Base-by-base conservation (phyloP, 2,888 invertebrate genomes). In the Agonopterix alstromeriana region DNA sequence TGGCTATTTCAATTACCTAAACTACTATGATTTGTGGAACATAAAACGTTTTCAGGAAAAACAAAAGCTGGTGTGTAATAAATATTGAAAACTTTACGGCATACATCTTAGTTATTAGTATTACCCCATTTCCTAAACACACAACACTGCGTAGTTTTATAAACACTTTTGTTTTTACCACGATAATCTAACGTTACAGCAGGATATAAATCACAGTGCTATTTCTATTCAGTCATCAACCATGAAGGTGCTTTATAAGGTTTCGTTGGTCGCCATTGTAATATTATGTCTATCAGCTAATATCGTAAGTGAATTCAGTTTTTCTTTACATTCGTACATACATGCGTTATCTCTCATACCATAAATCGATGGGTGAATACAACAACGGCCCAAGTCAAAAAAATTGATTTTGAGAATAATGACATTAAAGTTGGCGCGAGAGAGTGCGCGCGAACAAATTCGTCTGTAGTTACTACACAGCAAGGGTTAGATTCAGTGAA, bases 291-390 rank as follows among this genome's bases (percentile, higher is more conserved):
- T 57, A 11, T 48, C 55, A 12, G 44, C 54, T 11, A 35, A 48
- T 46, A 35, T 52, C 44, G 61, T 61, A 56, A 59, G 61, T 59
- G 42, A 40, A 40, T 46, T 46, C 38, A 38, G 10, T 38, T 38
- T 8, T 38, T 38, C 27, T 27, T 27, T 27, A 17, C 17, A 17
- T 17, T 17, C 17, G 17, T 17, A 2, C 17, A 14, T 14, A 14
- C 17, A 17, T 17, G 4, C 17, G 4, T 17, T n/a, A n/a, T n/a
- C n/a, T n/a, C n/a, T n/a, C n/a, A n/a, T n/a, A n/a, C n/a, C n/a
- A n/a, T n/a, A n/a, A n/a, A n/a, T n/a, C n/a, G n/a, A n/a, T n/a
- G n/a, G n/a, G n/a, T n/a, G n/a, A n/a, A n/a, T n/a, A n/a, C n/a
- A n/a, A n/a, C n/a, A n/a, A n/a, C n/a, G n/a, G n/a, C n/a, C n/a